Evolutionary conservation across 1,140 invertebrate species (phyloP).

Genomic region (Acyrthosiphon pisum): DNA sequence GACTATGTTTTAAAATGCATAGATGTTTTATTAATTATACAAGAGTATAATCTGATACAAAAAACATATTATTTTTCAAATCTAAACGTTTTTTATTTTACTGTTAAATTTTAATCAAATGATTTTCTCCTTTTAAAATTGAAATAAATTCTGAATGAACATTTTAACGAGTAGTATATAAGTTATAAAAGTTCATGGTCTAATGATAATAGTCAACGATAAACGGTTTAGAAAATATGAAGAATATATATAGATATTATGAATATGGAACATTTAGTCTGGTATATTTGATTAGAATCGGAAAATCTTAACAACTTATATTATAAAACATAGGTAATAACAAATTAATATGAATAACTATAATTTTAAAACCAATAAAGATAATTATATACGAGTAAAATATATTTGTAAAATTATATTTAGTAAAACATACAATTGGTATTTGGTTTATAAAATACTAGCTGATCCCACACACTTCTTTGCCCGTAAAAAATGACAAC

Average conservation of each 20-base stretch:
- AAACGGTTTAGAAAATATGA: neutral
- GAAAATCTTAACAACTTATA: neutral
- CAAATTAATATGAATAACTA: neutral
- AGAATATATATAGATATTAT: neutral
- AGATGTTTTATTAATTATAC: too few relatives aligned
- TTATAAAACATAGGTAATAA: neutral
- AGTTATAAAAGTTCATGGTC: neutral
- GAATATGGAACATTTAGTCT: neutral
- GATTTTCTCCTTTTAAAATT: neutral
- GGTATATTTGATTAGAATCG: neutral
- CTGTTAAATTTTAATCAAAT: neutral
- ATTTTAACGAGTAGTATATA: neutral
- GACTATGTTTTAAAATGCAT: too few relatives aligned
- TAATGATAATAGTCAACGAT: neutral
- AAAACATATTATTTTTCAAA: neutral
- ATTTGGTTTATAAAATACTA: too few relatives aligned
- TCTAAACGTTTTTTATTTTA: neutral
- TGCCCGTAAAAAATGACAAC: too few relatives aligned
- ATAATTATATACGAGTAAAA: too few relatives aligned
- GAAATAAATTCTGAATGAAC: neutral
- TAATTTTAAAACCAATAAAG: neutral
- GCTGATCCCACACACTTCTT: too few relatives aligned
- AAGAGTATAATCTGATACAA: too few relatives aligned
- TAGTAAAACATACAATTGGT: too few relatives aligned
- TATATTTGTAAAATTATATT: too few relatives aligned